Evolutionary conservation across 2,888 invertebrate genomes (phyloP), one percentile per base, ranked within the genome.

Genomic region (Scaptomyza parva): DNA sequence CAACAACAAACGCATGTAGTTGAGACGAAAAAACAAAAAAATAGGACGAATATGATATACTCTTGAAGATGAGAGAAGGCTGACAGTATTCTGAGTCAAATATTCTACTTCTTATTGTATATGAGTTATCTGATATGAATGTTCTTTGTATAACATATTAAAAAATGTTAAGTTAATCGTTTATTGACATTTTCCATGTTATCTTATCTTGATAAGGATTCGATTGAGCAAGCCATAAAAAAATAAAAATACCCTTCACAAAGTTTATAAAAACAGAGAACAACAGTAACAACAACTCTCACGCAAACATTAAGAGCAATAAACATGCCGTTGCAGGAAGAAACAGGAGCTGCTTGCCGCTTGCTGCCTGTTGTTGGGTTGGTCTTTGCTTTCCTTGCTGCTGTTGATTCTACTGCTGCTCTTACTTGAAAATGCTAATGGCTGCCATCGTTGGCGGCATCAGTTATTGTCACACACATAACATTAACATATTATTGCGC

Each of bases 401-500:
- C 17, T 12, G 12, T 18, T 39, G 9, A 3, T 0, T 39, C 12
- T 30, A 4, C 30, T 3, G 30, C 35, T 20, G 30, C 26, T 30
- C 20, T 44, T 41, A 50, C 63, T 72, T 69, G 69, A 62, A 79
- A 83, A 81, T 87, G 88, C 88, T 87, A 87, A 87, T 88, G 88
- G 66, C 55, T 68, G 72, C 44, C 70, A 58, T 50, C 62, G 62
- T 57, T 43, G 67, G 64, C 64, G 68, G 68, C 68, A 66, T 72
- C 69, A 67, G 70, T 75, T 81, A 76, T 72, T 87, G 78, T 79
- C 84, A 70, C 89, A 70, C 89, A 89, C 89, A 88, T 78, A 78
- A 85, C 88, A 90, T 89, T 90, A 90, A 89, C 90, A 89, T 90
- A 87, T 89, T 90, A 90, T 89, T 90, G 89, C 89, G 89, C 89